Base-by-base conservation (phyloP, 1,140 invertebrate genomes). In the Bombus vancouverensis region DNA sequence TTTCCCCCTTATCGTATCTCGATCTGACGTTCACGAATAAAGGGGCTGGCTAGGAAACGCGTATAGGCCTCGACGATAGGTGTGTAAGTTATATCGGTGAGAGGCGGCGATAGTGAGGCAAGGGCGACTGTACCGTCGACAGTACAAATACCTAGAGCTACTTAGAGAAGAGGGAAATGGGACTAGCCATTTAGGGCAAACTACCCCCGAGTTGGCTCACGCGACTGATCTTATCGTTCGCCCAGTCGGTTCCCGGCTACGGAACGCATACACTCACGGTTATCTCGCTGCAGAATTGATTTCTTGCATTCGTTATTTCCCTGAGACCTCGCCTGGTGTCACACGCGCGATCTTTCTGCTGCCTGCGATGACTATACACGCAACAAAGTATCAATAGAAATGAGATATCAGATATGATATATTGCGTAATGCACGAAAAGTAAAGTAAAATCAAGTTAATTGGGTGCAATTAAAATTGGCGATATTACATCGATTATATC, bases 181-280 rank as follows among this genome's bases (percentile, higher is more conserved):
- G 91, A 91, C 88, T 87, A 87, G 90, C 89, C 90, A 93, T 93
- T 93, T 91, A 87, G 89, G 89, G 87, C 90, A 91, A 90, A 93
- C 89, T 91, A 92, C 87, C 89, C 88, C 88, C 85, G 83, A 85
- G 86, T 85, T 87, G 83, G 86, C 90, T 93, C 93, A 92, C 92
- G 92, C 90, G 92, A 92, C 89, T 86, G 92, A 93, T 93, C 91
- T 92, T 93, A 93, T 93, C 92, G 84, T n/a, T 81, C 66, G 79
- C 81, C 87, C 70, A 85, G 84, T 86, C 86, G 77, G 71, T 71
- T 90, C 84, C 88, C 86, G 81, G 70, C 86, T 87, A 68, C 18
- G 89, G 66, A 83, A 86, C 73, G 78, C 72, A 32, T 71, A 25
- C 70, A 78, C 72, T 9, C 70, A 10, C 53, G 65, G 53, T 78